phyloP scores from a whole-genome alignment of 2,888 invertebrate genomes.

The Limnephilus rhombicus region DNA sequence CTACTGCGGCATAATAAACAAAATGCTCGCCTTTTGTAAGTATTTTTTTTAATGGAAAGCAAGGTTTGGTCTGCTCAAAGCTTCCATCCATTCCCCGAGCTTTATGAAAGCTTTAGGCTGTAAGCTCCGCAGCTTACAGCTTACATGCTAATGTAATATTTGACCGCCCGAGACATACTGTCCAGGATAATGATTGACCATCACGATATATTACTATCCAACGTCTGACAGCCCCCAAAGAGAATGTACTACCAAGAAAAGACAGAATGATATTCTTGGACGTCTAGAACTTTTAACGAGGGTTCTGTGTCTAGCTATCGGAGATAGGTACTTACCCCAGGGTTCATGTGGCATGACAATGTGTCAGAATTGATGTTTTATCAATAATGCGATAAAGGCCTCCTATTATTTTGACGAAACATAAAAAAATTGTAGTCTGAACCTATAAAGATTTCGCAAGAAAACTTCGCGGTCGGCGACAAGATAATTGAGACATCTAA shows the following conservation, averaged over 20 bases:
- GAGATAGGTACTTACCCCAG: not conserved
- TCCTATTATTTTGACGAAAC: not conserved
- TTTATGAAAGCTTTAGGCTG: not conserved
- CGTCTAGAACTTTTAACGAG: not conserved
- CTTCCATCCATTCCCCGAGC: not conserved
- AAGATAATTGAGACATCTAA: not conserved
- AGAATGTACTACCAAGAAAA: not conserved
- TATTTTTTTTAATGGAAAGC: not conserved
- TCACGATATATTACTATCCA: not conserved
- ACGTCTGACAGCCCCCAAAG: not conserved
- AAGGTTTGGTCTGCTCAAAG: not conserved
- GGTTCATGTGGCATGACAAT: not conserved
- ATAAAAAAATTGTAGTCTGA: not conserved
- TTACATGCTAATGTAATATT: not conserved
- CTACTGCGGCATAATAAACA: not conserved
- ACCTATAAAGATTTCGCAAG: not conserved
- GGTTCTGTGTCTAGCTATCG: not conserved
- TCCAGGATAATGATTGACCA: not conserved
- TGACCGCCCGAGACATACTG: not conserved
- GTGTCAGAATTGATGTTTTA: not conserved
- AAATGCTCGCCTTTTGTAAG: not conserved
- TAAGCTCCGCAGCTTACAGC: not conserved
- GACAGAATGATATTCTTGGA: not conserved
- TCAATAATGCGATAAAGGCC: not conserved
- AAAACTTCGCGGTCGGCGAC: not conserved